Percentiles rank a stretch among this genome's conserved stretches.
phyloP scores from a whole-genome alignment of 2,113 vertebrate genomes.

The Phrynocephalus versicolor region DNA sequence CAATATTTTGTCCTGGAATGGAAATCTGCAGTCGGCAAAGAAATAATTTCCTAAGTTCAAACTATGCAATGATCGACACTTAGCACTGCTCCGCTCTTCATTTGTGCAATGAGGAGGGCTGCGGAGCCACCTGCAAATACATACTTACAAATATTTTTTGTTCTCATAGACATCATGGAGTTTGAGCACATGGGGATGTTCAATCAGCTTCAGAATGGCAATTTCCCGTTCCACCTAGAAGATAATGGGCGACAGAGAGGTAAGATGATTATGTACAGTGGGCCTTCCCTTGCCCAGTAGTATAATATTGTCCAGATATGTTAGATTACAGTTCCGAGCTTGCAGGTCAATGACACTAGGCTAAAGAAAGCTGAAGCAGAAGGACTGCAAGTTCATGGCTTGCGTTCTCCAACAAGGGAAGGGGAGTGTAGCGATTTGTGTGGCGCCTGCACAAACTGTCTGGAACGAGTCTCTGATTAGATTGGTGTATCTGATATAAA shows the following conservation, averaged over 20 bases:
- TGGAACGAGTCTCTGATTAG: not conserved
- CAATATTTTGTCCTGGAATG: not conserved
- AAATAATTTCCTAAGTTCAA: not conserved
- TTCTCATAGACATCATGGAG: slow-evolving; percentile 95
- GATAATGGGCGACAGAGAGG: not conserved
- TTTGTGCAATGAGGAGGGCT: not conserved
- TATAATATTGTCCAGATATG: not conserved
- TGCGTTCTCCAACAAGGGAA: not conserved
- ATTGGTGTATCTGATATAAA: not conserved
- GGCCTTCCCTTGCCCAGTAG: not conserved
- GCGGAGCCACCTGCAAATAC: slow-evolving; percentile 62
- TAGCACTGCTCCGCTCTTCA: not conserved
- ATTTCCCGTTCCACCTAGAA: slow-evolving; percentile 92
- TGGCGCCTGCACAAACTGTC: not conserved
- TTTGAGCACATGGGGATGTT: slow-evolving; percentile 93
- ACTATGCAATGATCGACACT: no score
- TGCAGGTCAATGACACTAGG: no score
- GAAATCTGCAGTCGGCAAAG: not conserved
- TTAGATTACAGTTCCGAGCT: not conserved
- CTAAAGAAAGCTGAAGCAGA: no score
- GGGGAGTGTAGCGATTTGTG: not conserved
- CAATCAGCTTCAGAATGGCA: slow-evolving; percentile 93
- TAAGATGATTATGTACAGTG: not conserved
- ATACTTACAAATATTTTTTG: slow-evolving; percentile 96
- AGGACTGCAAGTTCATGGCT: no score